Conservation (phyloP, 2,888 invertebrate genomes). For the Eilema depressum region DNA sequence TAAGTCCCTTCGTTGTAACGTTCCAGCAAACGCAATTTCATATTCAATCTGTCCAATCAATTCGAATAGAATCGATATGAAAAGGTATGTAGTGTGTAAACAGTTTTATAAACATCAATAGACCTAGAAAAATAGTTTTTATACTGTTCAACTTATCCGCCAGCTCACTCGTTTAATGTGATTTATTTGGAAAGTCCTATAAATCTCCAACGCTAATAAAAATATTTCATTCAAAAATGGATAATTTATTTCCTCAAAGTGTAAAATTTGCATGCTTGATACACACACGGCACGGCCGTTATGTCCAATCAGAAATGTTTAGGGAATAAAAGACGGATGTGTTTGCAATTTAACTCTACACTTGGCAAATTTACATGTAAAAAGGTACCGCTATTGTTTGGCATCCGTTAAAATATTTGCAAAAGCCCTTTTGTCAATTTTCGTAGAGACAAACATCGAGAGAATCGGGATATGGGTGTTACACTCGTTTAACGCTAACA, state of each 20-base stretch:
- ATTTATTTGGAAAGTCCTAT: neutral
- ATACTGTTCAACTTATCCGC: neutral
- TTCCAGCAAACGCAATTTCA: too few relatives aligned
- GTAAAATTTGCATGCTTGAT: neutral
- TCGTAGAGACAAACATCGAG: slow-evolving; percentile 44
- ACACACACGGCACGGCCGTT: slow-evolving; percentile 3
- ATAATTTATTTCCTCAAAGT: neutral
- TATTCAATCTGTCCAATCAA: too few relatives aligned
- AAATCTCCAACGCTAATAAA: neutral
- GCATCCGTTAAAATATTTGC: slow-evolving; percentile 65
- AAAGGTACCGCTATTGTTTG: slow-evolving; percentile 56
- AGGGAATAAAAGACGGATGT: slow-evolving; percentile 27
- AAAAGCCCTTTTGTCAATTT: slow-evolving; percentile 67
- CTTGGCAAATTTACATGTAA: slow-evolving; percentile 50
- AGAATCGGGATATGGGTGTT: slow-evolving; percentile 39
- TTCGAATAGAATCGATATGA: neutral
- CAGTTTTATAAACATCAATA: neutral
- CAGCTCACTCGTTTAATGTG: neutral
- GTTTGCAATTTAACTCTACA: slow-evolving; percentile 37
- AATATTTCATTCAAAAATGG: neutral
- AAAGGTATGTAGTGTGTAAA: neutral
- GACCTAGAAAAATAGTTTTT: neutral
- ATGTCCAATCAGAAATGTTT: slow-evolving; percentile 18
- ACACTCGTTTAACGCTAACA: slow-evolving; percentile 28
- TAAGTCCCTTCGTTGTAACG: neutral